These are phyloP conservation scores for Clunio marinus DNA, from an alignment of 2,888 invertebrate genomes.

Conservation along the genomic window DNA sequence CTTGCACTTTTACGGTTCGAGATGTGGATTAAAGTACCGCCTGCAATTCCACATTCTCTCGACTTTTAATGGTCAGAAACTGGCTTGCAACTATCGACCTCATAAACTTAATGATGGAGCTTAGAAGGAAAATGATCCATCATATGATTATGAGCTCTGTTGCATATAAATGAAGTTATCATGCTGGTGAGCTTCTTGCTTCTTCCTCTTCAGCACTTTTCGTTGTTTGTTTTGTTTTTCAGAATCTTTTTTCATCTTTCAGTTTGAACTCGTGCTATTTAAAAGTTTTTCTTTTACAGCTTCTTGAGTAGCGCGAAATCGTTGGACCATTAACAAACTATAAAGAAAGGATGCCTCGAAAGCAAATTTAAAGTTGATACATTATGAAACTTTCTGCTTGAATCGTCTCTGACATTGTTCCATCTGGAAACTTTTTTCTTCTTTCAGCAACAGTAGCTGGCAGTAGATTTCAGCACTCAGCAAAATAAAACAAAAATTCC, in stretches of 20 bases:
- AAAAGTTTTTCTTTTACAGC: constrained; percentile 11
- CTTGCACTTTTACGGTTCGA: too few species aligned
- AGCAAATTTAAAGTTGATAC: too few species aligned
- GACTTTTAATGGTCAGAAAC: too few species aligned
- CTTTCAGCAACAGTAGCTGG: too few species aligned
- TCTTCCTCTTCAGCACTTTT: neutral
- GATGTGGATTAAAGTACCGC: constrained; percentile 12
- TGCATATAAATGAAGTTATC: constrained; percentile 26
- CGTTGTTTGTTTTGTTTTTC: too few species aligned
- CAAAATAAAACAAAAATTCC: too few species aligned
- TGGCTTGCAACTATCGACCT: neutral
- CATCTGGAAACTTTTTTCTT: too few species aligned
- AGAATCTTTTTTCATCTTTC: too few species aligned
- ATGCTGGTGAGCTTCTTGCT: constrained; percentile 13
- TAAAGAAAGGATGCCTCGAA: too few species aligned
- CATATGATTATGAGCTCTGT: constrained; percentile 7
- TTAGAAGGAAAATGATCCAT: constrained; percentile 31
- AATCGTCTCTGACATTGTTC: too few species aligned
- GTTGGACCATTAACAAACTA: constrained; percentile 14
- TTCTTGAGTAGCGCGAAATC: neutral
- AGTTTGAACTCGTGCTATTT: neutral
- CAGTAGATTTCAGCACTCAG: too few species aligned
- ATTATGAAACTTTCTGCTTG: too few species aligned
- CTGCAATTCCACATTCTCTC: neutral
- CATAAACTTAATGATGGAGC: constrained; percentile 32